Evolutionary conservation across 2,888 invertebrate genomes (phyloP).

Genomic region (Penaeus monodon): DNA sequence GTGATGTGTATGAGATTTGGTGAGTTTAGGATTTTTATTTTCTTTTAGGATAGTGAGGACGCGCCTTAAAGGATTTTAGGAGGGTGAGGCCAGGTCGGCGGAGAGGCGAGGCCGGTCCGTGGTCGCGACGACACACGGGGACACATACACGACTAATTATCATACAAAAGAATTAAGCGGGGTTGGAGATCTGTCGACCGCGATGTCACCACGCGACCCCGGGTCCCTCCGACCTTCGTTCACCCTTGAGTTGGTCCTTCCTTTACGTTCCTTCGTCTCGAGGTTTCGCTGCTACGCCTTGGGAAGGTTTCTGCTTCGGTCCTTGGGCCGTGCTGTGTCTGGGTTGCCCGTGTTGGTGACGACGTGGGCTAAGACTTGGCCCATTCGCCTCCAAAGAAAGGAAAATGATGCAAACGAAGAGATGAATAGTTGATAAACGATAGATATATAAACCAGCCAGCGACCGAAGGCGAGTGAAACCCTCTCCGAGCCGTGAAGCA

Average conservation of each 20-base stretch:
- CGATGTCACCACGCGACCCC: neutral
- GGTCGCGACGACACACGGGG: conserved; percentile 12
- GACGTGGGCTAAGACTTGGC: too few relatives aligned
- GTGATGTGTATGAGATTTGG: too few relatives aligned
- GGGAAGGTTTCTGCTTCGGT: neutral
- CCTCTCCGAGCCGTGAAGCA: neutral
- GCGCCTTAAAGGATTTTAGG: too few relatives aligned
- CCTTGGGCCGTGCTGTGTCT: neutral
- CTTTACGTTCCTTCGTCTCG: neutral
- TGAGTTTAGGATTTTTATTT: too few relatives aligned
- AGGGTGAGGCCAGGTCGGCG: too few relatives aligned
- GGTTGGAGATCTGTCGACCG: conserved; percentile 7
- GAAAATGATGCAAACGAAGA: too few relatives aligned
- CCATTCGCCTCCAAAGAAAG: too few relatives aligned
- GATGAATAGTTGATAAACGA: too few relatives aligned
- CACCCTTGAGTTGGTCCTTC: neutral
- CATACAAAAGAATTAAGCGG: conserved; percentile 35
- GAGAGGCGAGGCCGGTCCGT: too few relatives aligned
- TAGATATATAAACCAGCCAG: neutral
- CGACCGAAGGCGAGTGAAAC: neutral
- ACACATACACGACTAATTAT: conserved; percentile 30
- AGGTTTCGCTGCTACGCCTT: neutral
- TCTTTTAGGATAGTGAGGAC: too few relatives aligned
- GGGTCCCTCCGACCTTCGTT: neutral
- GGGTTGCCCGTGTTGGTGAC: too few relatives aligned